Percentiles rank a stretch among this genome's conserved stretches.
These are phyloP conservation scores for Premnoplex brunnescens DNA, from an alignment of 2,797 vertebrate species.

Conservation along the genomic window DNA sequence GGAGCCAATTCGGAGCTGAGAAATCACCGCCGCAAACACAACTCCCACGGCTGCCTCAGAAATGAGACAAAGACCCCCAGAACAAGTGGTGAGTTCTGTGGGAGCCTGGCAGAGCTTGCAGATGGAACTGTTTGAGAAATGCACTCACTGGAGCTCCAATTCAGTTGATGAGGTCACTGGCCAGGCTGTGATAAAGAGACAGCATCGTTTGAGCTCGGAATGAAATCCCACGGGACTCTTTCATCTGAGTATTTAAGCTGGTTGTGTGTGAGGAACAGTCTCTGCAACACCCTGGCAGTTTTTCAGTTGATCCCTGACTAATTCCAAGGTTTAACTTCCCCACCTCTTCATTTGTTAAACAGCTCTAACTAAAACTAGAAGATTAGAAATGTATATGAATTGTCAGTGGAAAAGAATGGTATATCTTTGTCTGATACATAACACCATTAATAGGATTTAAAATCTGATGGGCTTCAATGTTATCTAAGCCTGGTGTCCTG, in stretches of 20 bases:
- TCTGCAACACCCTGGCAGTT: neutral
- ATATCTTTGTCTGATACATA: neutral
- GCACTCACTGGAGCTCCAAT: neutral
- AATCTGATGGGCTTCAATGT: neutral
- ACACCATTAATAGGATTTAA: neutral
- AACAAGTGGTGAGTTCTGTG: conserved; percentile 58
- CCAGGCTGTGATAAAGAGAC: neutral
- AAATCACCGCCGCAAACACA: conserved; percentile 64
- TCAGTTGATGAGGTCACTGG: neutral
- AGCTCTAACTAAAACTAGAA: neutral
- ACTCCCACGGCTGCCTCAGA: conserved; percentile 30
- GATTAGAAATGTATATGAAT: neutral
- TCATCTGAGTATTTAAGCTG: neutral
- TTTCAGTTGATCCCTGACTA: neutral
- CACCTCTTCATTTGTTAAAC: neutral
- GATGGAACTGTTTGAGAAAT: neutral
- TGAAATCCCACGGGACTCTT: neutral
- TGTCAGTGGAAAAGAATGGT: neutral
- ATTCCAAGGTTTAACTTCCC: neutral
- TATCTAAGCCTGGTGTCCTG: neutral
- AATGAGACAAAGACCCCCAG: conserved; percentile 66
- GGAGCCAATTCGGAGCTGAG: conserved; percentile 88
- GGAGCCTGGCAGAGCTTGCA: neutral
- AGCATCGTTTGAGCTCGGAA: neutral
- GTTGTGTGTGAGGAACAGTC: neutral